Base-by-base conservation (phyloP, 2,888 invertebrate species). In the Amphipoea lucens region DNA sequence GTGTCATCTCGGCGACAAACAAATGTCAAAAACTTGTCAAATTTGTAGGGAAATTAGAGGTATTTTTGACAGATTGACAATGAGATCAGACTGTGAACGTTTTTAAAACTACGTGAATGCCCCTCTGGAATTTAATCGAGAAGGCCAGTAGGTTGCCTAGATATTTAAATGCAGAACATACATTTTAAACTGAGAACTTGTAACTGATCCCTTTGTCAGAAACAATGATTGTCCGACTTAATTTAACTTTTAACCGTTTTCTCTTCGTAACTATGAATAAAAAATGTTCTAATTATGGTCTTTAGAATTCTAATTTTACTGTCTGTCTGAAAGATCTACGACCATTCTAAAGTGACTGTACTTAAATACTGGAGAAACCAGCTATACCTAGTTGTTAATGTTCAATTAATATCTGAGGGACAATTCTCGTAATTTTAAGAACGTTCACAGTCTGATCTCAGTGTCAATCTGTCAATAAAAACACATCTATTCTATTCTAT, bases 91-190 rank as follows among this genome's bases (percentile, higher is more conserved):
- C 48, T 14, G 48, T 48, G 4, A 48, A 14, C 9, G 11, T n/a
- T n/a, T 11, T 12, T 12, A n/a, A 14, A 48, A 60, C 12, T 60
- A n/a, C n/a, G 11, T 12, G n/a, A 60, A 60, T n/a, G 9, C 3
- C 57, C n/a, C n/a, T 57, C n/a, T 11, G 40, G 29, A 72, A 69
- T 72, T 36, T 20, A 42, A 57, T 42, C 17, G 14, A 17, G 23
- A 76, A 68, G 65, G 72, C 74, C 54, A 85, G 40, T 82, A 63
- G 60, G 62, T 57, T 73, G 66, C 67, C 86, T 82, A 80, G 57
- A 74, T 82, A 71, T 80, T 79, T 48, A 57, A 78, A 82, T 40
- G 17, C 40, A 62, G 45, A 85, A 71, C 65, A 62, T 67, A 51
- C 45, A 63, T 57, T 85, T 74, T 60, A 29, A 66, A 75, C 40